A percentile compares a stretch with the other conserved stretches of the same genome.
Evolutionary conservation across 2,113 vertebrate genomes (phyloP).

Genomic region (Bubo scandiacus): DNA sequence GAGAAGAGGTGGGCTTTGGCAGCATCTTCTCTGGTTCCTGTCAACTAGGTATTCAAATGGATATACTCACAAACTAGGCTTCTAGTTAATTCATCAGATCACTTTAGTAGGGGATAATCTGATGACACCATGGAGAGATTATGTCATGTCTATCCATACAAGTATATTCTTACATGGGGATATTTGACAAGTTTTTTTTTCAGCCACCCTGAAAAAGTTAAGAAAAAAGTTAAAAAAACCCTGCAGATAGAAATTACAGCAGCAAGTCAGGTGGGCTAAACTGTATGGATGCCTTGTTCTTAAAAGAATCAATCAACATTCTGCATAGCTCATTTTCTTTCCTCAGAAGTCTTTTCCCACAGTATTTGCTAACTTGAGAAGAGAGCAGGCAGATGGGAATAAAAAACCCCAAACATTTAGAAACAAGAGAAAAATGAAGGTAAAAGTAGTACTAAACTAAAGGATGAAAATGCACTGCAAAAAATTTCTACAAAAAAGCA

Average conservation of each 20-base stretch:
- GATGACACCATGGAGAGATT: background rate
- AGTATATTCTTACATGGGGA: background rate
- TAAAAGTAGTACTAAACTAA: background rate
- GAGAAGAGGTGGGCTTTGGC: background rate
- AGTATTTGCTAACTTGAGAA: background rate
- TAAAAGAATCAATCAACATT: background rate
- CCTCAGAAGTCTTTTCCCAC: background rate
- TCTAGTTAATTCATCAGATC: background rate
- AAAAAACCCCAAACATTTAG: background rate
- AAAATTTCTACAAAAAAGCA: background rate
- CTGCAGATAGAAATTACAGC: background rate
- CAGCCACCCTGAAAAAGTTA: background rate
- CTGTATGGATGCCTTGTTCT: background rate
- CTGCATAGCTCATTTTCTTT: background rate
- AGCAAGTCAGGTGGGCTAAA: background rate
- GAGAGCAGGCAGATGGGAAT: background rate
- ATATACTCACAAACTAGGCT: background rate
- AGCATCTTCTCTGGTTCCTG: background rate
- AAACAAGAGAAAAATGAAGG: background rate
- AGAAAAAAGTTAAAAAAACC: background rate
- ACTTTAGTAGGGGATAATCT: background rate
- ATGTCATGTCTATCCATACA: background rate
- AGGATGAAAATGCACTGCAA: background rate
- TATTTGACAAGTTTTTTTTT: background rate
- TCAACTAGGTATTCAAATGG: background rate